Evolutionary conservation across 2,113 vertebrate genomes (phyloP).

Genomic region (Passer montanus): DNA sequence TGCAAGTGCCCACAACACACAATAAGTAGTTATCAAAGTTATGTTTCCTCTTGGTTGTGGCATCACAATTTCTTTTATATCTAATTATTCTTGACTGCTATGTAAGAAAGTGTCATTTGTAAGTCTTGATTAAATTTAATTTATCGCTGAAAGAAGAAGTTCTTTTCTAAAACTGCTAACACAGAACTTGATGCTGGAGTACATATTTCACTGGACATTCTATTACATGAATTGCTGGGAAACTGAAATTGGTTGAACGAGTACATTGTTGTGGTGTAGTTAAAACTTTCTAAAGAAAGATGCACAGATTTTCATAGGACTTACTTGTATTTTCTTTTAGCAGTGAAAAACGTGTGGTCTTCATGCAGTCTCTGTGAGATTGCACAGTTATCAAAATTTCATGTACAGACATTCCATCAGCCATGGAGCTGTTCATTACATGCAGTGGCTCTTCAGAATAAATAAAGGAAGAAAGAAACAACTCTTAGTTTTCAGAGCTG

Average conservation of each 20-base stretch:
- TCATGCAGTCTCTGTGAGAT: neutral
- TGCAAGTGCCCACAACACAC: neutral
- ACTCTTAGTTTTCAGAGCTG: neutral
- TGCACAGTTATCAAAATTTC: neutral
- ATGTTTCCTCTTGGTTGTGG: neutral
- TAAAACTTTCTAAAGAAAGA: neutral
- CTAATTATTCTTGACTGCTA: neutral
- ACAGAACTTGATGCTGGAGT: neutral
- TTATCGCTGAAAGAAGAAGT: neutral
- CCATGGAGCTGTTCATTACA: neutral
- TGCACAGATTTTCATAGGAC: neutral
- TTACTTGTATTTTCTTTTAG: neutral
- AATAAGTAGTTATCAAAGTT: neutral
- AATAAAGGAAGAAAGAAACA: neutral
- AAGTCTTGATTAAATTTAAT: neutral
- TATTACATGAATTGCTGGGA: neutral
- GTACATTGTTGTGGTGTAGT: neutral
- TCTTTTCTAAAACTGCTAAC: neutral
- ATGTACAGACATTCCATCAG: neutral
- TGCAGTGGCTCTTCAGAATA: neutral
- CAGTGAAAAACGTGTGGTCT: neutral
- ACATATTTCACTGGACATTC: neutral
- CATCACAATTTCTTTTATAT: neutral
- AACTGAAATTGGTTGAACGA: neutral
- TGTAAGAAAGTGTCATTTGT: neutral